Evolutionary conservation across 2,888 invertebrate genomes (phyloP), one percentile per base, ranked within the genome.

Genomic region (Tetanocera ferruginea): DNA sequence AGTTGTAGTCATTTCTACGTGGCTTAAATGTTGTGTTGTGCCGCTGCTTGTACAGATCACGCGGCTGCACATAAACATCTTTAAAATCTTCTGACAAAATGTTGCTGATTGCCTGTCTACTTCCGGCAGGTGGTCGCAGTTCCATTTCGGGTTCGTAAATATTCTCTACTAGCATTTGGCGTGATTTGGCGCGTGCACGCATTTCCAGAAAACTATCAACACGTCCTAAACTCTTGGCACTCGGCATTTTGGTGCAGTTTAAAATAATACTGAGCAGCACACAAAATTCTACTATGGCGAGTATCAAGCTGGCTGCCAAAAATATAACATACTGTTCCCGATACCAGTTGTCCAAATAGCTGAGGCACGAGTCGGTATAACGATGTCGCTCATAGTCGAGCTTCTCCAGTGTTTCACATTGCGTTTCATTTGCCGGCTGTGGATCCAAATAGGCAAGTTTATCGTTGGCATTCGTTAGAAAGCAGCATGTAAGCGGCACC

Each of bases 291-390:
- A 95, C 92, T n/a, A 95, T 87, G 0, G 94, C 93, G 25, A 94
- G 90, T 2, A 93, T 90, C 75, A 95, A 90, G 25, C 94, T 92
- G 25, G 93, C 92, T 5, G 92, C 91, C 84, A 95, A 91, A 82
- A 95, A 92, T 52, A 94, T 90, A 34, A 94, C 87, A 83, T 94
- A 95, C 82, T 95, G 95, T 78, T 94, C 92, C 77, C 94, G 92
- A 85, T 94, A 94, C 95, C 95, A 95, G 78, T 92, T 92, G 87
- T 95, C 94, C 76, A 96, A 89, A 86, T 92, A 92, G 43, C 91
- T 91, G 64, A 94, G 89, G 82, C 95, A 96, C 28, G 95, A 82
- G 14, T 86, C 86, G 1, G 86, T 88, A 64, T 88, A 87, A n/a
- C 90, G 88, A 66, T 87, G 84, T 25, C 86, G 84, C 52, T 86